Percentiles rank a stretch among this genome's conserved stretches.
Conservation (phyloP, 2,113 vertebrate species). For the Pimephales promelas region DNA sequence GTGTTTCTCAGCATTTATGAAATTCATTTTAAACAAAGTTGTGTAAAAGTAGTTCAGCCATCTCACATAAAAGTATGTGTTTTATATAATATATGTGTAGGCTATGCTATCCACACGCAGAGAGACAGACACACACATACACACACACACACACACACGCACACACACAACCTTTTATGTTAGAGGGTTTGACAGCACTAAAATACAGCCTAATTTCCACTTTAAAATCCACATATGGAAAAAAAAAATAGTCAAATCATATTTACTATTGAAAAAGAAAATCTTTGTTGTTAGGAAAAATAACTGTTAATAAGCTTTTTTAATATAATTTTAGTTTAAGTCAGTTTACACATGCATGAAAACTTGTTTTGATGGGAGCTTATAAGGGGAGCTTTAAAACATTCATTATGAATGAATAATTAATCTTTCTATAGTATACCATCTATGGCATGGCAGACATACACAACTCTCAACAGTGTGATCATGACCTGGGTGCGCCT, state of each 20-base stretch:
- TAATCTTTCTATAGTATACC: not conserved
- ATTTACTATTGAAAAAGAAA: not conserved
- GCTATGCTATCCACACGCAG: no score
- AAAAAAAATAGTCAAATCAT: not conserved
- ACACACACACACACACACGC: no score
- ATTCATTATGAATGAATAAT: not conserved
- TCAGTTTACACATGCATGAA: not conserved
- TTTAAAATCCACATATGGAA: not conserved
- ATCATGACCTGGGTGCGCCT: conserved; percentile 21
- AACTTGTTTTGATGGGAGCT: not conserved
- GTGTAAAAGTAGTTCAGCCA: no score
- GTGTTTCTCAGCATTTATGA: not conserved
- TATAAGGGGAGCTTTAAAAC: not conserved
- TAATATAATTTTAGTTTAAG: not conserved
- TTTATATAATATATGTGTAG: no score
- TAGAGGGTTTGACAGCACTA: no score
- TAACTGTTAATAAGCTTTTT: not conserved
- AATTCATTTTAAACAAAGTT: no score
- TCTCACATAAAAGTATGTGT: no score
- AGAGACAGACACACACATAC: no score
- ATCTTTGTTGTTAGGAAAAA: not conserved
- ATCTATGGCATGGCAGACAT: not conserved
- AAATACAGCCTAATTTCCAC: not conserved
- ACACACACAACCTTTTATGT: no score
- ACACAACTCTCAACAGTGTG: conserved; percentile 9